phyloP scores from a whole-genome alignment of 2,888 invertebrate genomes.

The Omphaloscelis lunosa region DNA sequence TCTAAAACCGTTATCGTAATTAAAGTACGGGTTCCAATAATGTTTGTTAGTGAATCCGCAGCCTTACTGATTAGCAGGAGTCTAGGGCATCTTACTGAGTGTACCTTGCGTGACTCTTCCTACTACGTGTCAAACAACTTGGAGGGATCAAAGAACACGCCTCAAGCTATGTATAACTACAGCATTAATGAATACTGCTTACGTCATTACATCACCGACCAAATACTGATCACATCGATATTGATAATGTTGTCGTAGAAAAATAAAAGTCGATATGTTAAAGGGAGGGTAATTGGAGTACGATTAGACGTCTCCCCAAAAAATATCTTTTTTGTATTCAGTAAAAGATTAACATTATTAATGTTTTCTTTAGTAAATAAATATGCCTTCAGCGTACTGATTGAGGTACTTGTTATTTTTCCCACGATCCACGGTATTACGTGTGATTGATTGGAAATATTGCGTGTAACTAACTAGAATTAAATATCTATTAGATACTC shows the following conservation, averaged over 20 bases:
- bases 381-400: neutral
- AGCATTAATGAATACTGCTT: slow-evolving; percentile 4
- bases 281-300: neutral
- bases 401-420: neutral
- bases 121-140: slow-evolving; percentile 39
- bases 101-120: slow-evolving; percentile 14
- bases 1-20: slow-evolving; percentile 16
- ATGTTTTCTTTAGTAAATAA: slow-evolving; percentile 7
- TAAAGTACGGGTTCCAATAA: slow-evolving; percentile 19
- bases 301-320: neutral
- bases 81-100: slow-evolving; percentile 7
- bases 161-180: slow-evolving; percentile 10
- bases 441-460: slow-evolving; percentile 40
- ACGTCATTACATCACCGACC: neutral
- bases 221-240: slow-evolving; percentile 1
- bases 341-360: neutral
- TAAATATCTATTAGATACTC: neutral
- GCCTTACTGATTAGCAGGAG: slow-evolving; percentile 17
- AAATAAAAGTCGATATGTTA: neutral
- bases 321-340: neutral
- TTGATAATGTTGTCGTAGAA: neutral
- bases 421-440: slow-evolving; percentile 22
- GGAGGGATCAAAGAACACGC: slow-evolving; percentile 5
- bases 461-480: neutral
- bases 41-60: slow-evolving; percentile 36